Evolutionary conservation across 23 tunicate species (phyloP), one percentile per base, ranked within the genome.

Genomic region (Trididemnum nubilum): DNA sequence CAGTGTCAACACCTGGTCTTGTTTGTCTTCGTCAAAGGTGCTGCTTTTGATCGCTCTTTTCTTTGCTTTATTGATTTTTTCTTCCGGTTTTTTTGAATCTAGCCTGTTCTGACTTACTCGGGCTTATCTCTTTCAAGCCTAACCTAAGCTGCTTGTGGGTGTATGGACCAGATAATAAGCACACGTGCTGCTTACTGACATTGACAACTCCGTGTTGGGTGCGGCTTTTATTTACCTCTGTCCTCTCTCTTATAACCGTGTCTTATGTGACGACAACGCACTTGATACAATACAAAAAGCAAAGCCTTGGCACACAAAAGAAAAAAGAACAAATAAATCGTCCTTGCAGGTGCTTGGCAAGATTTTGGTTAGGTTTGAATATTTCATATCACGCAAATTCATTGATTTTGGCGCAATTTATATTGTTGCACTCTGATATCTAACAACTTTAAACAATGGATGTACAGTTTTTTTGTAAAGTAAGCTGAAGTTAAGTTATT

Each of bases 41-140:
- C 69, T 36, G n/a, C 70, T 71, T 76, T 71, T 28, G 86, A 76
- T 70, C 77, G 69, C 78, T 33, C 51, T 51, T 82, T 71, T 82
- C 69, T 82, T 82, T 82, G 69, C 86, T 82, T 82, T 82, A 82
- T 82, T 82, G 86, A 82, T 82, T 82, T 82, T 82, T 51, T 69
- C 71, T 82, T 78, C 86, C 78, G 86, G 70, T 35, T 44, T 44
- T 44, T 44, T 44, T 44, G 75, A 4, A 12, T 24, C 70, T 15
- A 5, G 15, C 23, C 5, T 24, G 70, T 63, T 24, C 29, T 23
- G 7, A 15, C 31, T 63, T 63, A 23, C 70, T 63, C 23, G 12
- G 7, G 12, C 23, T 63, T 9, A 24, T 63, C 70, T 63, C 22
- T 27, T 63, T 27, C 31, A 9, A 9, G 19, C 58, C 19, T n/a